Percentiles rank a stretch among this genome's conserved stretches.
These are phyloP conservation scores for Neoarius graeffei DNA, from an alignment of 2,113 vertebrate genomes.

Conservation along the genomic window DNA sequence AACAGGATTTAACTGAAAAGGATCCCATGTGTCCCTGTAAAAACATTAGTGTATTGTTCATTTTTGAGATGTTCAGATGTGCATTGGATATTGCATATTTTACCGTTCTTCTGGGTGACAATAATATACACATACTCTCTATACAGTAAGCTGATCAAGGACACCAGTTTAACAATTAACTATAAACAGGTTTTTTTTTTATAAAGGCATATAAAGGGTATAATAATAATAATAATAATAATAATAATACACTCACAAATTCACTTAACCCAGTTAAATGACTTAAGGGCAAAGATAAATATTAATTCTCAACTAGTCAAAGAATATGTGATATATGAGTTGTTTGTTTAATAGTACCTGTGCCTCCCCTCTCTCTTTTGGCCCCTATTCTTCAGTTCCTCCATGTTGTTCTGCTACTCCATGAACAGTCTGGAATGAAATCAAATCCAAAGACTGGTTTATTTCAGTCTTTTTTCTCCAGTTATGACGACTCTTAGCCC, in stretches of 20 bases:
- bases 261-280: background rate
- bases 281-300: background rate
- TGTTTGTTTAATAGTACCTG: slow-evolving; percentile 57
- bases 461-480: slow-evolving; percentile 36
- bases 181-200: background rate
- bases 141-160: background rate
- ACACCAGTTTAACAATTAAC: no score
- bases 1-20: slow-evolving; percentile 74
- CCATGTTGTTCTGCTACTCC: slow-evolving; percentile 56
- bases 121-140: background rate
- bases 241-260: background rate
- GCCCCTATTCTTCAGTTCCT: slow-evolving; percentile 62
- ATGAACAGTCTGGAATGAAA: slow-evolving; percentile 6
- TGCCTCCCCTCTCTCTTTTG: slow-evolving; percentile 65
- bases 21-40: slow-evolving; percentile 77
- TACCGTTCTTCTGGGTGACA: background rate
- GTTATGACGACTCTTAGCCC: slow-evolving; percentile 37
- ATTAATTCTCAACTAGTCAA: background rate
- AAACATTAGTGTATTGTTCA: background rate
- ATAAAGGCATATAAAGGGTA: no score
- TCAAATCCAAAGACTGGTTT: background rate
- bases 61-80: background rate
- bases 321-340: background rate
- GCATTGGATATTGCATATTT: background rate
- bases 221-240: background rate